Conservation (phyloP, 1,140 invertebrate genomes). For the Caenorhabditis briggsae region DNA sequence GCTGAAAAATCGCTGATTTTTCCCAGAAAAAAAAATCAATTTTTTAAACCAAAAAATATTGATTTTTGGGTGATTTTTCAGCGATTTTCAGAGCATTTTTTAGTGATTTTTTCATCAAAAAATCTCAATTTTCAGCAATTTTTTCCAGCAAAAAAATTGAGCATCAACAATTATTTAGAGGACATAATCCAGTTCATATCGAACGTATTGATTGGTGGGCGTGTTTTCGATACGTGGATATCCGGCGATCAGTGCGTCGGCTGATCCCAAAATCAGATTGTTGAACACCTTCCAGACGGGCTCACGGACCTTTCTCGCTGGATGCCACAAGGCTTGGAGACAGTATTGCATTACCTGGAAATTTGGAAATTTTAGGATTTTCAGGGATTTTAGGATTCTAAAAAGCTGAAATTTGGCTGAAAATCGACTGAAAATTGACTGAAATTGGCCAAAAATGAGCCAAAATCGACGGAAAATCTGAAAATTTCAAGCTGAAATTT, state of each 20-base stretch:
- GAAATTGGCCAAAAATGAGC: no score
- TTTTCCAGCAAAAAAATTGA: conserved; percentile 25
- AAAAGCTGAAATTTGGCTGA: background rate
- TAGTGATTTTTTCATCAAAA: no score
- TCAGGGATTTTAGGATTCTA: background rate
- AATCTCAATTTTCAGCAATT: no score
- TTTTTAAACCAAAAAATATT: no score
- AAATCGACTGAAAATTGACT: no score
- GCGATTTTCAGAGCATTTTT: no score
- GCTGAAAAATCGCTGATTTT: no score
- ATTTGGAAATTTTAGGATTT: background rate
- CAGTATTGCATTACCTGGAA: conserved; percentile 69
- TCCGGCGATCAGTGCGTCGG: conserved; percentile 96
- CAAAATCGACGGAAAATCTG: no score
- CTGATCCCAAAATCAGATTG: conserved; percentile 97
- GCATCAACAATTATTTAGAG: conserved; percentile 82
- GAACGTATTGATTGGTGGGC: conserved; percentile 90
- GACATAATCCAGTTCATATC: conserved; percentile 96
- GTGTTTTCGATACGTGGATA: conserved; percentile 96
- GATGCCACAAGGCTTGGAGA: conserved; percentile 93
- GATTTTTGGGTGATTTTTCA: no score
- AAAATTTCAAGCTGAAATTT: no score
- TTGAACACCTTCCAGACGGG: conserved; percentile 99
- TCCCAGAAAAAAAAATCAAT: no score
- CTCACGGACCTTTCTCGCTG: conserved; percentile 97